Evolutionary conservation across 2,113 vertebrate species (phyloP), one percentile per base, ranked within the genome.

Genomic region (Pteronura brasiliensis): DNA sequence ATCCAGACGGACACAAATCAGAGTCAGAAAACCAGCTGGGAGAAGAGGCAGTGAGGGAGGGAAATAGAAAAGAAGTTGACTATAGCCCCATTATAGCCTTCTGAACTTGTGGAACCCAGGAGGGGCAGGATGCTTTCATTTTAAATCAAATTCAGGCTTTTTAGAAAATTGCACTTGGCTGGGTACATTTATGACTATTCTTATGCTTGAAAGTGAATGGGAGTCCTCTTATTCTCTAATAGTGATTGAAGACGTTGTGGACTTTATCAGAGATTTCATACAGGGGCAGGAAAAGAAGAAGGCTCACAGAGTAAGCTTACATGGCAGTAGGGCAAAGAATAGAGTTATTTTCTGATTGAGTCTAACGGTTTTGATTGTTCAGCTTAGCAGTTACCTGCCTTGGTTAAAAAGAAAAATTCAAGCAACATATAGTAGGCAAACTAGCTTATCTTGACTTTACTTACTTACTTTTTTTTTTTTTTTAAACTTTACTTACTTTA

Each of bases 71-170:
- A 76, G 31, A 76, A 63, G 7, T 47, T 47, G 25, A 82, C 13
- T 79, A 8, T 17, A 76, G 8, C 47, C 44, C 59, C 13, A 2
- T 13, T 6, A 12, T 0, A 49, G 55, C 39, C 8, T 90, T 15
- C 21, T 12, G 34, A 80, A 36, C 42, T 49, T 92, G 69, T 65
- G 36, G 57, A 21, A 44, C 42, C 47, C 42, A 34, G 90, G 23
- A 72, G 6, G 79, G 18, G 27, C 14, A 17, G 59, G 27, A 83
- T 27, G 12, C 4, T 83, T 82, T 82, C 61, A 76, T 42, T 94
- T 95, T 77, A 34, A 87, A 61, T 91, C 39, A 95, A 92, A 84
- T 34, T 44, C 36, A 96, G 79, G 15, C 83, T 90, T 55, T 52
- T 59, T 44, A 81, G 63, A 72, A 84, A 55, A 63, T 29, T 61